These are phyloP conservation scores for Planococcus citri DNA, from an alignment of 1,140 invertebrate species.

Conservation along the genomic window DNA sequence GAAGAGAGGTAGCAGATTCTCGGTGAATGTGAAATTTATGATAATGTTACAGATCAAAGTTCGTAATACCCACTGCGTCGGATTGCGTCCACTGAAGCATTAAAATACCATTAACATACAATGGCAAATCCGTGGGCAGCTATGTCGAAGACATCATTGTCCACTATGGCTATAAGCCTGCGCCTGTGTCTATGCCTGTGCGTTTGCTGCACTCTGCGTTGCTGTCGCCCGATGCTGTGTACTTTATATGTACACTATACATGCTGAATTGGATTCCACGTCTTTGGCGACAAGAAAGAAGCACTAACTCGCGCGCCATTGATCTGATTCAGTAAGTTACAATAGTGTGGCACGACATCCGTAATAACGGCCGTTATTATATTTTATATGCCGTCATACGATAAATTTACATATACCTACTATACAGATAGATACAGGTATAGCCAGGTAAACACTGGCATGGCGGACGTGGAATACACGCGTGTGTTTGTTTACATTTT, in stretches of 20 bases:
- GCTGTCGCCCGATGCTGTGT: too few relatives aligned
- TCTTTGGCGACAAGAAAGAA: neutral
- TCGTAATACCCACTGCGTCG: slow-evolving; percentile 1
- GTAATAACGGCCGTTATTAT: slow-evolving; percentile 6
- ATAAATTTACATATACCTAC: neutral
- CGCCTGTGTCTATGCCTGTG: too few relatives aligned
- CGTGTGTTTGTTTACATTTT: too few relatives aligned
- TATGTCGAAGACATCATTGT: slow-evolving; percentile 1
- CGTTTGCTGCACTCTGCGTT: too few relatives aligned
- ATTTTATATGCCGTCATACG: neutral
- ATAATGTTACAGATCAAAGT: slow-evolving; percentile 7
- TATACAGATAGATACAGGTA: too few relatives aligned
- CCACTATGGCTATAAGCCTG: too few relatives aligned
- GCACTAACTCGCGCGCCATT: neutral
- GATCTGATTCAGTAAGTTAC: slow-evolving; percentile 6
- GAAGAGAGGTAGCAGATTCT: neutral
- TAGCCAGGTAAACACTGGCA: too few relatives aligned
- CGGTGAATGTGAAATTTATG: slow-evolving; percentile 5
- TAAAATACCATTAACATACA: slow-evolving; percentile 8
- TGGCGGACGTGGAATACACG: too few relatives aligned
- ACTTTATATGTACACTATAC: too few relatives aligned
- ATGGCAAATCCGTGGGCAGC: neutral
- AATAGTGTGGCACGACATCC: neutral
- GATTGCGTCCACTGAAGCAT: neutral
- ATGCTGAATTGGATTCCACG: neutral